Evolutionary conservation across 1,140 invertebrate species (phyloP).

Genomic region (Saccostrea cuccullata): DNA sequence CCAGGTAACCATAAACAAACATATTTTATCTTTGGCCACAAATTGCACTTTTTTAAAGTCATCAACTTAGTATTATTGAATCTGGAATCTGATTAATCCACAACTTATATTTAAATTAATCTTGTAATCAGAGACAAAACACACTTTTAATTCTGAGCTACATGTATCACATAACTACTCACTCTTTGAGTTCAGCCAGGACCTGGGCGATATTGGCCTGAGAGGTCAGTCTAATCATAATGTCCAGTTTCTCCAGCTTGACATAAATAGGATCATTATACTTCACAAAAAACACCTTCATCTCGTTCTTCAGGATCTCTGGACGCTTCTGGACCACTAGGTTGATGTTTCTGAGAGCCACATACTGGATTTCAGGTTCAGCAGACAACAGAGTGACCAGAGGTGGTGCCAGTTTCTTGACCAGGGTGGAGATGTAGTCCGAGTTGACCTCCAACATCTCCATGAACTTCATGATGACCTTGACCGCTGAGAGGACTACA

Average conservation of each 20-base stretch:
- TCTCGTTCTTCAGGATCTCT: conserved; percentile 99
- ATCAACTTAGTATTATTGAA: too few relatives aligned
- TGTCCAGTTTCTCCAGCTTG: conserved; percentile 99
- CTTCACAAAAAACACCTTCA: conserved; percentile 99
- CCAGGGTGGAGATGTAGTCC: conserved; percentile 95
- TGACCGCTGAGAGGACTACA: conserved; percentile 99
- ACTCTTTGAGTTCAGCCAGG: conserved; percentile 98
- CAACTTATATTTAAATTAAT: too few relatives aligned
- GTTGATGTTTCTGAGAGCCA: conserved; percentile 98
- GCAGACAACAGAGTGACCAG: conserved; percentile 98
- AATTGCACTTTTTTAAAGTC: too few relatives aligned
- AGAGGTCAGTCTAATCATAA: conserved; percentile 99
- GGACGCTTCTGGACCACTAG: conserved; percentile 99
- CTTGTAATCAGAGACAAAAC: too few relatives aligned
- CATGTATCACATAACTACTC: conserved; percentile 64
- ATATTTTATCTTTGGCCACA: too few relatives aligned
- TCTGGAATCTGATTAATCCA: too few relatives aligned
- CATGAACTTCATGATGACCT: conserved; percentile 97
- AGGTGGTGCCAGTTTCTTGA: conserved; percentile 99
- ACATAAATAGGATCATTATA: conserved; percentile 99
- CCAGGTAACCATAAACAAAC: too few relatives aligned
- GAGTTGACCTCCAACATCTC: conserved; percentile 96
- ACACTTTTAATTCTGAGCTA: too few relatives aligned
- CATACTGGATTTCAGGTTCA: conserved; percentile 99
- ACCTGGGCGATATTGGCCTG: conserved; percentile 99